These are phyloP conservation scores for Aramus guarauna DNA, from an alignment of 2,113 vertebrate genomes.

Conservation along the genomic window DNA sequence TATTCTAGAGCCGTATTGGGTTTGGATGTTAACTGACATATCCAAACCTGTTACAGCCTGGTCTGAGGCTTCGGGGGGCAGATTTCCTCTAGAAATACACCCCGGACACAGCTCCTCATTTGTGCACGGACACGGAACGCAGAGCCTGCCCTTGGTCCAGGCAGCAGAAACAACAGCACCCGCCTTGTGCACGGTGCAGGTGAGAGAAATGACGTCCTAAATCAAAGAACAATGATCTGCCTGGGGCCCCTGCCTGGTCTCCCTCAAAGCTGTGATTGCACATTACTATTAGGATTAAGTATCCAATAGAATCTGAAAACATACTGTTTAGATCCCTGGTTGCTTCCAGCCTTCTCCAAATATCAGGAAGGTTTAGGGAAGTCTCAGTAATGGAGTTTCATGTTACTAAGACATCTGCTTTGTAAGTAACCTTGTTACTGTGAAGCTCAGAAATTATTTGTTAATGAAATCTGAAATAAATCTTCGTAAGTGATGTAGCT, in stretches of 20 bases:
- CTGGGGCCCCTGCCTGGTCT: neutral
- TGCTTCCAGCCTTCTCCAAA: neutral
- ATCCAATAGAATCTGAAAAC: neutral
- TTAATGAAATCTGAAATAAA: slow-evolving; percentile 50
- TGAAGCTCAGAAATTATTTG: neutral
- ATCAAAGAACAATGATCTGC: neutral
- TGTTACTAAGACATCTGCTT: neutral
- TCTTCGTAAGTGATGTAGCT: slow-evolving; percentile 25
- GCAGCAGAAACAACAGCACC: neutral
- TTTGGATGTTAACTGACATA: neutral
- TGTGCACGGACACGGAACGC: neutral
- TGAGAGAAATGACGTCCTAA: fast-evolving
- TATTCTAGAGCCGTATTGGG: neutral
- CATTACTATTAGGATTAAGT: neutral
- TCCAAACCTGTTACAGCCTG: neutral
- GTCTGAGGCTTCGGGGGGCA: neutral
- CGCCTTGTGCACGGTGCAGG: fast-evolving
- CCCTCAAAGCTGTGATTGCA: neutral
- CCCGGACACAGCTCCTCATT: neutral
- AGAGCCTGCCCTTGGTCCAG: neutral
- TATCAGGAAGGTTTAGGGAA: neutral
- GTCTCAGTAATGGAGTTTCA: neutral
- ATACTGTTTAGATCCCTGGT: neutral
- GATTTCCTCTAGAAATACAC: neutral
- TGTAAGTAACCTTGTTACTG: neutral